Evolutionary conservation across 2,888 invertebrate genomes (phyloP).

Genomic region (Spicauda simplicius): DNA sequence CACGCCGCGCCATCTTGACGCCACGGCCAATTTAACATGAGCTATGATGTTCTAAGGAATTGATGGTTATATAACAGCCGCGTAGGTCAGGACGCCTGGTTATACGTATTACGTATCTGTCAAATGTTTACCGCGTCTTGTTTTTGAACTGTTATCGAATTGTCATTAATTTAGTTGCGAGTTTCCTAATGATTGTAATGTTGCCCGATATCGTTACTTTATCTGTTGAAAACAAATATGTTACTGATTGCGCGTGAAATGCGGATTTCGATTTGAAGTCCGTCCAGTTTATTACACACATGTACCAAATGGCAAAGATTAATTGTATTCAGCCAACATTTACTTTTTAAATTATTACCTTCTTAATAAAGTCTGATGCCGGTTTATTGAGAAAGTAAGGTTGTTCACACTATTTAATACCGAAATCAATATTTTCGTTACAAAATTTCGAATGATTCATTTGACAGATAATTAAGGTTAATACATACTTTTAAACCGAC

Average conservation of each 20-base stretch:
- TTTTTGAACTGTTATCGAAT: slow-evolving; percentile 43
- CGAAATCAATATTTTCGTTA: background rate
- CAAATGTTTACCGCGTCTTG: slow-evolving; percentile 45
- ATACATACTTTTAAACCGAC: too few species aligned
- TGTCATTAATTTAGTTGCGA: slow-evolving; percentile 33
- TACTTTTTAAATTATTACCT: background rate
- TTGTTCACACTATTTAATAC: background rate
- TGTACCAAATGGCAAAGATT: background rate
- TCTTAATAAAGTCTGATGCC: background rate
- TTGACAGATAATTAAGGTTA: too few species aligned
- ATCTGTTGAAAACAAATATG: slow-evolving; percentile 27
- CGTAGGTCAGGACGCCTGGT: slow-evolving; percentile 41
- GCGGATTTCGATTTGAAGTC: slow-evolving; percentile 1
- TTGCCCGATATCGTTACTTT: slow-evolving; percentile 26
- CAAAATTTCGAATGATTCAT: background rate
- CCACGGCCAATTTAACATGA: slow-evolving; percentile 59
- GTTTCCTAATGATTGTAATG: slow-evolving; percentile 30
- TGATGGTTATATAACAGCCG: slow-evolving; percentile 41
- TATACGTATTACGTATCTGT: slow-evolving; percentile 45
- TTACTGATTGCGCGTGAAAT: slow-evolving; percentile 4
- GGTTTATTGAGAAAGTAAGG: background rate
- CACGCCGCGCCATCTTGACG: slow-evolving; percentile 71
- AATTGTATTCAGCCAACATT: background rate
- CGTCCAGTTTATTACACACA: background rate
- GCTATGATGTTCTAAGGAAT: slow-evolving; percentile 46